Base-by-base conservation (phyloP, 1,140 invertebrate species). In the Sarcophaga bullata region DNA sequence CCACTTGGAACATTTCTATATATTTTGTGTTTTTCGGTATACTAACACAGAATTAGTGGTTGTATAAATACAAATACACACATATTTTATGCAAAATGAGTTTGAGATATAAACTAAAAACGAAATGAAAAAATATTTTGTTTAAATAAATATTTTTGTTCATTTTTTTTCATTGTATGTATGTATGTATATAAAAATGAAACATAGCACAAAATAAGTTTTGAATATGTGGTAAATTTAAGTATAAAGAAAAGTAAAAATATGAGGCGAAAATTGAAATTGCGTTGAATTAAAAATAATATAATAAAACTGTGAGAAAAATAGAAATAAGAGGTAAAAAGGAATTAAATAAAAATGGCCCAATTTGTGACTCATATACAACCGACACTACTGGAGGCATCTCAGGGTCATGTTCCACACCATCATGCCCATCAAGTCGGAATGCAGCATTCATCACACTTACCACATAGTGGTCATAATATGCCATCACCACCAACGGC, bases 331-430 rank as follows among this genome's bases (percentile, higher is more conserved):
- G 15, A 58, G 15, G 13, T 58, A n/a, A 58, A 58, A 58, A 58
- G 15, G 15, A 6, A 7, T 5, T n/a, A 58, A 58, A 58, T 19
- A 0, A 80, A 84, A 82, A 91, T 92, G 92, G 92, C 92, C 68
- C 92, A 92, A 87, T 92, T 92, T 84, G 92, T 92, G 80, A 92
- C 92, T 72, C 92, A 92, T 86, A 92, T 92, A 84, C 92, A 92
- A 86, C 92, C 92, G 48, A 92, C 92, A 48, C 85, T 92, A 87
- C 84, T 92, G 86, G 92, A 92, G 85, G 90, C 91, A 17, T 91
- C 91, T 49, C 91, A 92, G 84, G 91, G 92, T 85, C 91, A 92
- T 87, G 84, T 91, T 75, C 91, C 91, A 17, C 89, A 90, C 82
- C 90, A 90, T 83, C 87, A 89, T 85, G 84, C 87, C 76, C 89